These are phyloP conservation scores for Rhinogobius similis DNA, from an alignment of 2,113 vertebrate species.

Conservation along the genomic window DNA sequence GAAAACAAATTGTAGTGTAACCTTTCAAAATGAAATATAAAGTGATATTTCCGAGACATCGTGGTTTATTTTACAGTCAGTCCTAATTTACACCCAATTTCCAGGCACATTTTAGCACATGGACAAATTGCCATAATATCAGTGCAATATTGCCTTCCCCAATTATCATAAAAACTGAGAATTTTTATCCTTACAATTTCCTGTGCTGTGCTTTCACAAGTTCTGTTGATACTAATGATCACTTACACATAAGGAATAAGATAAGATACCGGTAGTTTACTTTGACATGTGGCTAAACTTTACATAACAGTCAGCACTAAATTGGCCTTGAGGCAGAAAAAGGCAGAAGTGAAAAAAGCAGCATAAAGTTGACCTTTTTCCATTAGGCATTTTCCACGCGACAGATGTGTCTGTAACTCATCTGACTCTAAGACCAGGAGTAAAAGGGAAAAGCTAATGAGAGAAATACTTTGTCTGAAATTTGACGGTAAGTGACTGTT, in stretches of 20 bases:
- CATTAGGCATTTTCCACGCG: slow-evolving; percentile 5
- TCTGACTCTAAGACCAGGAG: not conserved
- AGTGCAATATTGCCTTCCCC: too few relatives aligned
- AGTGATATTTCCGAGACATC: too few relatives aligned
- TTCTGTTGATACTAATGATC: too few relatives aligned
- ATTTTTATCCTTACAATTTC: too few relatives aligned
- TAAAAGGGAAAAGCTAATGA: not conserved
- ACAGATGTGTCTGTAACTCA: slow-evolving; percentile 17
- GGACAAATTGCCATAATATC: not conserved
- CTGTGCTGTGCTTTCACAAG: not conserved
- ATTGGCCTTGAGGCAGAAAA: not conserved
- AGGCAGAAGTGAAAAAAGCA: slow-evolving; percentile 55
- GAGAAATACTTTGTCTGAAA: not conserved
- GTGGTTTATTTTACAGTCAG: too few relatives aligned
- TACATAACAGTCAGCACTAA: not conserved
- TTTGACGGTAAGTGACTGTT: slow-evolving; percentile 3
- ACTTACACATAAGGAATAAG: not conserved
- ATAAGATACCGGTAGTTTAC: too few relatives aligned
- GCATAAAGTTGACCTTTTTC: slow-evolving; percentile 48
- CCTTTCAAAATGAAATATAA: too few relatives aligned
- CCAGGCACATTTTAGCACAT: too few relatives aligned
- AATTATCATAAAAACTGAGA: too few relatives aligned
- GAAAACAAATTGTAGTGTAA: not conserved
- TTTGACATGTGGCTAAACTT: not conserved
- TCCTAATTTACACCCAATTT: too few relatives aligned